These are phyloP conservation scores for Heterodera carotae DNA, from an alignment of 1,140 invertebrate species.

Conservation along the genomic window DNA sequence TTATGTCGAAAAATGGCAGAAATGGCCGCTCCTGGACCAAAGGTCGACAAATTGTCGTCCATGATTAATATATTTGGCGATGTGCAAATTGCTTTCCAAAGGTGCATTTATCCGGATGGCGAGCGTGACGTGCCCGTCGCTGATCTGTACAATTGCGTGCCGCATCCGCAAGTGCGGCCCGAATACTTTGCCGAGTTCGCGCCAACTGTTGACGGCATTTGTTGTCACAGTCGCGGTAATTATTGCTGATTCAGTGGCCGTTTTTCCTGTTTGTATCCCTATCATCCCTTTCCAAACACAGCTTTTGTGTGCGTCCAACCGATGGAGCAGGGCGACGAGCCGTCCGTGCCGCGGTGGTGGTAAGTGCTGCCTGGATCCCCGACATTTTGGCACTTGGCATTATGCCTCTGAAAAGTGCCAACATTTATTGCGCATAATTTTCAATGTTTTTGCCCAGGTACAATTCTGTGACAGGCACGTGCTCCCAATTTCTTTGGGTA, in stretches of 20 bases:
- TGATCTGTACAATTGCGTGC: slow-evolving; percentile 62
- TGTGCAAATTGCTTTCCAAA: neutral
- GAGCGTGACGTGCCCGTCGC: slow-evolving; percentile 58
- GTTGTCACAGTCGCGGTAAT: slow-evolving; percentile 55
- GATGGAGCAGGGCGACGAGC: slow-evolving; percentile 63
- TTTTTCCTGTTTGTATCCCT: slow-evolving; percentile 1
- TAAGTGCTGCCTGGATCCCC: no score
- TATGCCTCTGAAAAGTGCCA: no score
- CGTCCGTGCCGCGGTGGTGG: slow-evolving; percentile 62
- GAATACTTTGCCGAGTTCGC: slow-evolving; percentile 61
- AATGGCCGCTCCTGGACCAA: no score
- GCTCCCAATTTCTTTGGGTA: slow-evolving; percentile 59
- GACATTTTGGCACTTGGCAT: no score
- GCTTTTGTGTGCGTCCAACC: slow-evolving; percentile 63
- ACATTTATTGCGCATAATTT: neutral
- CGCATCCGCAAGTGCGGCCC: slow-evolving; percentile 58
- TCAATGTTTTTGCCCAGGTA: neutral
- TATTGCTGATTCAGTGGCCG: no score
- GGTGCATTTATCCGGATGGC: slow-evolving; percentile 62
- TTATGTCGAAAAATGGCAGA: no score
- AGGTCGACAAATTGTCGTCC: neutral
- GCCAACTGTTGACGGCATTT: slow-evolving; percentile 59
- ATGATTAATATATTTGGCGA: no score
- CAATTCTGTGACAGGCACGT: slow-evolving; percentile 56
- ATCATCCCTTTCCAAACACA: slow-evolving; percentile 20